Base-by-base conservation (phyloP, 2,888 invertebrate species). In the Clitarchus hookeri region DNA sequence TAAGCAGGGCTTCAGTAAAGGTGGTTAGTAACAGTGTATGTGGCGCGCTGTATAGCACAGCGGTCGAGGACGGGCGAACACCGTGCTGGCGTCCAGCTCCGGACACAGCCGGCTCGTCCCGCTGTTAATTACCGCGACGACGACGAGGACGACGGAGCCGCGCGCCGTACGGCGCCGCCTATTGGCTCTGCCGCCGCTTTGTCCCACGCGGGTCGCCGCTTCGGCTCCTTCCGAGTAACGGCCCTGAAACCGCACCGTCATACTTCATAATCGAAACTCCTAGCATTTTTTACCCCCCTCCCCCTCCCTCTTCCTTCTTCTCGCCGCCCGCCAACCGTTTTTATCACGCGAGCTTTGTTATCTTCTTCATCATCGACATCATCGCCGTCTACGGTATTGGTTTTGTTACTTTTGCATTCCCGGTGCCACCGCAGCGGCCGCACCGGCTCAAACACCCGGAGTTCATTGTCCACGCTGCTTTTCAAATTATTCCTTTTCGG, bases 101-200 rank as follows among this genome's bases (percentile, higher is more conserved):
- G 4, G 36, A 36, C 36, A 36, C 36, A 36, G 36, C 36, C 2
- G 36, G 36, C 36, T 4, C 36, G 36, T 36, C 36, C 36, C 36
- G 36, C 36, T 19, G 19, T 65, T 65, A 65, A 65, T 65, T 65
- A 65, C 65, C 65, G 16, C 23, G 13, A 23, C 65, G n/a, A 65
- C 65, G 8, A 65, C 23, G 23, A 65, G 11, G n/a, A 36, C 36
- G 36, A 36, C 1, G n/a, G 23, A 23, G 11, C 65, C 65, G 65
- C 19, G 13, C 13, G 11, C 65, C 65, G 19, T 6, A 13, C 19
- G 11, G 4, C 19, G 65, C 19, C 8, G 65, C 23, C 53, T 48
- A 84, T 84, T 84, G 84, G 84, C 44, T 84, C 84, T 48, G 84
- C 26, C 44, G 48, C 84, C 84, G 84, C 36, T 48, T 48, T 44